Evolutionary conservation across 2,113 vertebrate species (phyloP).

Genomic region (Hypomesus transpacificus): DNA sequence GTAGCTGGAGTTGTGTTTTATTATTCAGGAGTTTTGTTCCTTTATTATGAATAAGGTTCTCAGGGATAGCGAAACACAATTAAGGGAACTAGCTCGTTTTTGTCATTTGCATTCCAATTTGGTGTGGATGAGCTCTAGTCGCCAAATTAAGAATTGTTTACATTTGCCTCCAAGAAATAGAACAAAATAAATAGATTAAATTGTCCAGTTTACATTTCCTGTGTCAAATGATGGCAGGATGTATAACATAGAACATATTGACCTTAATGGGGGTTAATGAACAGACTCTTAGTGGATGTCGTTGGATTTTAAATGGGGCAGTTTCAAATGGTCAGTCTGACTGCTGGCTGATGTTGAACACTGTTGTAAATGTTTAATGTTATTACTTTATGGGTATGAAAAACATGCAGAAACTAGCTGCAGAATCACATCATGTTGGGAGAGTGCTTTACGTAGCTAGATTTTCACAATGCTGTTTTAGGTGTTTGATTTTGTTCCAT

Average conservation of each 20-base stretch:
- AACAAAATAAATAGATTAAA: constrained; percentile 19
- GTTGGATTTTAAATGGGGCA: constrained; percentile 22
- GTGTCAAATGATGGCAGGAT: constrained; percentile 28
- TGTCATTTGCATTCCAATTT: constrained; percentile 59
- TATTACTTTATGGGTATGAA: constrained; percentile 1
- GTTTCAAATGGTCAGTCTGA: constrained; percentile 16
- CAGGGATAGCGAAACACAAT: constrained; percentile 74
- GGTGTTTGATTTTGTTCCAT: constrained; percentile 14
- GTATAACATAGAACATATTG: constrained; percentile 19
- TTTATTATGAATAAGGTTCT: constrained; percentile 70
- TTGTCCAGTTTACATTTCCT: constrained; percentile 33
- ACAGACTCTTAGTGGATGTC: constrained; percentile 19
- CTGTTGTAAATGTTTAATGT: constrained; percentile 11
- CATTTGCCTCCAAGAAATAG: constrained; percentile 47
- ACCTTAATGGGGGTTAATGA: constrained; percentile 39
- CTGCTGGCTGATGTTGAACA: constrained; percentile 37
- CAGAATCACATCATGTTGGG: background rate
- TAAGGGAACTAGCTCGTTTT: constrained; percentile 62
- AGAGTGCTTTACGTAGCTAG: constrained; percentile 23
- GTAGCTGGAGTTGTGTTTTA: constrained; percentile 65
- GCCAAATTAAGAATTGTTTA: constrained; percentile 60
- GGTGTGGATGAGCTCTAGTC: constrained; percentile 46
- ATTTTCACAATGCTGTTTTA: constrained; percentile 28
- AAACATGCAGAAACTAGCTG: constrained; percentile 13
- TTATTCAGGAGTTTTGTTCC: constrained; percentile 64